Conservation (phyloP, 2,113 vertebrate species). For the Miniopterus natalensis region DNA sequence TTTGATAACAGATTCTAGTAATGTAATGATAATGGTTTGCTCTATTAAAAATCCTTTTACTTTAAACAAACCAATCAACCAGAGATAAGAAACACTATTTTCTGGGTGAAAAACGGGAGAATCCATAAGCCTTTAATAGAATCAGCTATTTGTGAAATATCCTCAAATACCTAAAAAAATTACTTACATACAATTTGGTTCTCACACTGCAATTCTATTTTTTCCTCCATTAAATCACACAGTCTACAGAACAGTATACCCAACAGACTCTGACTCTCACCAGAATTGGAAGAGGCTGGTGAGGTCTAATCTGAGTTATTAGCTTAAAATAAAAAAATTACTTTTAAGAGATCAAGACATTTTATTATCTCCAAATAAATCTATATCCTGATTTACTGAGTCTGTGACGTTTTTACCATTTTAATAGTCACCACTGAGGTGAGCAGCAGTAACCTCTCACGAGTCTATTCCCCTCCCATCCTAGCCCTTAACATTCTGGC, state of each 20-base stretch:
- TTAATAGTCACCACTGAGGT: background rate
- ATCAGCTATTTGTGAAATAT: constrained; percentile 31
- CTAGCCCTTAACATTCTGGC: background rate
- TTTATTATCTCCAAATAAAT: constrained; percentile 27
- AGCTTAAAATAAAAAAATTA: constrained; percentile 57
- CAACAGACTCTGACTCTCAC: background rate
- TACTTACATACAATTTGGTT: background rate
- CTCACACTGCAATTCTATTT: background rate
- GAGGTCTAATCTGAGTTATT: constrained; percentile 1
- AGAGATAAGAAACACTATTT: constrained; percentile 41
- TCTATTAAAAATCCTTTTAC: constrained; percentile 24
- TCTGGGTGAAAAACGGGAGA: background rate
- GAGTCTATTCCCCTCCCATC: background rate
- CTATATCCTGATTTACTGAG: background rate
- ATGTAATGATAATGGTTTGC: background rate
- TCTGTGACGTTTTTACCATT: background rate
- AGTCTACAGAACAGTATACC: background rate
- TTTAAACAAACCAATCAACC: background rate
- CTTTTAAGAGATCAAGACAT: constrained; percentile 21
- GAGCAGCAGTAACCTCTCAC: background rate
- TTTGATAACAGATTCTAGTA: background rate
- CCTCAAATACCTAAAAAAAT: background rate
- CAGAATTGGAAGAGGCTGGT: background rate
- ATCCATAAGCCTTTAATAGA: constrained; percentile 2
- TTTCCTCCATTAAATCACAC: constrained; percentile 1